phyloP scores from a whole-genome alignment of 2,888 invertebrate genomes.

The Andrena chrysosceles region DNA sequence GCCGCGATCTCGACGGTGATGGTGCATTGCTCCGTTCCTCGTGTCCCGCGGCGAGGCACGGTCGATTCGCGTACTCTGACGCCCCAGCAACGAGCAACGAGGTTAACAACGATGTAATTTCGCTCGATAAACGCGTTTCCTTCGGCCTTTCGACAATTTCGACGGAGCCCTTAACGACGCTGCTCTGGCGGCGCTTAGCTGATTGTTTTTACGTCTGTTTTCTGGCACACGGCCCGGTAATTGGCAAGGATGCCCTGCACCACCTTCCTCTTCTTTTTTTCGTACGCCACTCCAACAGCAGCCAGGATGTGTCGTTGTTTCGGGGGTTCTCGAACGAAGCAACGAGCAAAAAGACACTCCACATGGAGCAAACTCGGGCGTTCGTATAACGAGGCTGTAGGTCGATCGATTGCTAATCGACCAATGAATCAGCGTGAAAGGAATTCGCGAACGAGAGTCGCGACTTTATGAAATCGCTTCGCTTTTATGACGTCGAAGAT shows the following conservation, averaged over 20 bases:
- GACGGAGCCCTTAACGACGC: slow-evolving; percentile 55
- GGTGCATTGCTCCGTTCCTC: neutral
- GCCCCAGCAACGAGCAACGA: slow-evolving; percentile 48
- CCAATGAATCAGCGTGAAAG: no score
- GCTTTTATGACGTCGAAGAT: no score
- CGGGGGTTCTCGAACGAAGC: slow-evolving; percentile 1
- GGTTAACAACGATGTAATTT: slow-evolving; percentile 67
- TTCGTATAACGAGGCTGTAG: slow-evolving; percentile 10
- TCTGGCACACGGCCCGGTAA: slow-evolving; percentile 64
- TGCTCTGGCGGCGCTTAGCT: slow-evolving; percentile 18
- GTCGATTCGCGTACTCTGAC: slow-evolving; percentile 68
- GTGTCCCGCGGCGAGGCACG: slow-evolving; percentile 25
- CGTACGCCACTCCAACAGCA: neutral
- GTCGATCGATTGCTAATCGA: slow-evolving; percentile 29
- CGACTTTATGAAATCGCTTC: no score
- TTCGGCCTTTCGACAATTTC: slow-evolving; percentile 68
- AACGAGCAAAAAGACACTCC: slow-evolving; percentile 11
- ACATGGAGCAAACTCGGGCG: neutral
- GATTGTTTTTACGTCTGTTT: slow-evolving; percentile 70
- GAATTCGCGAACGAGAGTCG: no score
- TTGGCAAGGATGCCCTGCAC: slow-evolving; percentile 60
- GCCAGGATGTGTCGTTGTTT: slow-evolving; percentile 23
- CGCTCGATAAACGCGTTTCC: slow-evolving; percentile 73
- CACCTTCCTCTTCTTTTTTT: slow-evolving; percentile 52
- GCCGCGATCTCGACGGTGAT: no score